Base-by-base conservation (phyloP, 2,888 invertebrate species). In the Dryomyza anilis region DNA sequence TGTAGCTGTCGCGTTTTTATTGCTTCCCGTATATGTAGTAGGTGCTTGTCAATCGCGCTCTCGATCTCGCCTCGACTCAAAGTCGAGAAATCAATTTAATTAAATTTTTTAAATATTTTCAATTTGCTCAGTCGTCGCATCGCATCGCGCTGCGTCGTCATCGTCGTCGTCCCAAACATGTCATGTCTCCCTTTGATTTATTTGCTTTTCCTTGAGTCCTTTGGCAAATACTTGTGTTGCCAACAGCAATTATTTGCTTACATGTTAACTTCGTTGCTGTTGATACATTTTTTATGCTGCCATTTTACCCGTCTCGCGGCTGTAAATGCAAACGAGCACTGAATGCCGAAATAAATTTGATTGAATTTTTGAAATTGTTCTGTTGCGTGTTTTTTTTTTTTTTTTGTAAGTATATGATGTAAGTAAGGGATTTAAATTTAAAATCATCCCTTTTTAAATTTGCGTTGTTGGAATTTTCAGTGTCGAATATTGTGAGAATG, bases 101-200 rank as follows among this genome's bases (percentile, higher is more conserved):
- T 61, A 61, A 61, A 61, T 61, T 61, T 53, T 61, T 52, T 25
- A 61, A 52, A 61, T 61, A 43, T 43, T 39, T 52, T 3, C 30
- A 58, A 23, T 58, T 58, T 29, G 29, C 25, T 12, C 19, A 19
- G 14, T 43, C 43, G 56, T 33, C 12, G 23, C 23, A 25, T 21
- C 16, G 12, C 19, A 6, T 55, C 27, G 43, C 16, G 25, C 45
- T 5, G 50, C 12, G 21, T n/a, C 53, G 2, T 3, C 27, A 14
- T 14, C 21, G n/a, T n/a, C n/a, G n/a, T 48, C 23, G 23, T 19
- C 55, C 12, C 43, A n/a, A n/a, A 2, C 12, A 25, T 43, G 56
- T 56, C 43, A 48, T 36, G 21, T 43, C 27, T 61, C 23, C 43
- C 16, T 19, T 48, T 60, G 60, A 61, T 61, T 61, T 53, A 61